phyloP scores from a whole-genome alignment of 2,888 invertebrate genomes.

The Drosophila stalkeri region DNA sequence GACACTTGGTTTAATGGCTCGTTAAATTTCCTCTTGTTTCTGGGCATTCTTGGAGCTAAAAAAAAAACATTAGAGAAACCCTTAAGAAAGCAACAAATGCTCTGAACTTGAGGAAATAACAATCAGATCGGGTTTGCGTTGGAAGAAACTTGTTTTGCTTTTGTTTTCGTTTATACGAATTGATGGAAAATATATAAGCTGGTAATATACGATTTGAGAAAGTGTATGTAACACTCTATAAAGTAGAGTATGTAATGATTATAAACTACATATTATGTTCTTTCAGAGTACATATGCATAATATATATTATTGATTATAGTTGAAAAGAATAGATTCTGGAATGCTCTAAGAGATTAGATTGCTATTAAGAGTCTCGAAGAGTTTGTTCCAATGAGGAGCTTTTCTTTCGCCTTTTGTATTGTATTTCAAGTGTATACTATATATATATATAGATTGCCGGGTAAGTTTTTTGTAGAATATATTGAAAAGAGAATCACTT shows the following conservation, averaged over 20 bases:
- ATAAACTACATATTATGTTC: too few species aligned
- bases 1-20: slow-evolving; percentile 67
- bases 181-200: neutral
- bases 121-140: slow-evolving; percentile 30
- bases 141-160: slow-evolving; percentile 48
- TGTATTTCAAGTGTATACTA: too few species aligned
- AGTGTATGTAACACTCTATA: neutral
- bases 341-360: too few species aligned
- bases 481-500: neutral
- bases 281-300: too few species aligned
- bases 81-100: neutral
- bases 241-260: too few species aligned
- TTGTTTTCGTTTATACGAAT: neutral
- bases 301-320: too few species aligned
- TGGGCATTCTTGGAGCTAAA: slow-evolving; percentile 32
- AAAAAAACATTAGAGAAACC: neutral
- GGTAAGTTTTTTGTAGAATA: neutral
- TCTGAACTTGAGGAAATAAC: slow-evolving; percentile 51
- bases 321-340: too few species aligned
- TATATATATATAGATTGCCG: too few species aligned
- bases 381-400: too few species aligned
- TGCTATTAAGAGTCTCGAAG: too few species aligned
- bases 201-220: neutral
- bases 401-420: too few species aligned
- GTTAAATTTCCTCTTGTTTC: slow-evolving; percentile 25